A percentile compares a stretch with the other conserved stretches of the same genome.
Evolutionary conservation across 2,888 invertebrate species (phyloP).

Genomic region (Chymomyza amoena): DNA sequence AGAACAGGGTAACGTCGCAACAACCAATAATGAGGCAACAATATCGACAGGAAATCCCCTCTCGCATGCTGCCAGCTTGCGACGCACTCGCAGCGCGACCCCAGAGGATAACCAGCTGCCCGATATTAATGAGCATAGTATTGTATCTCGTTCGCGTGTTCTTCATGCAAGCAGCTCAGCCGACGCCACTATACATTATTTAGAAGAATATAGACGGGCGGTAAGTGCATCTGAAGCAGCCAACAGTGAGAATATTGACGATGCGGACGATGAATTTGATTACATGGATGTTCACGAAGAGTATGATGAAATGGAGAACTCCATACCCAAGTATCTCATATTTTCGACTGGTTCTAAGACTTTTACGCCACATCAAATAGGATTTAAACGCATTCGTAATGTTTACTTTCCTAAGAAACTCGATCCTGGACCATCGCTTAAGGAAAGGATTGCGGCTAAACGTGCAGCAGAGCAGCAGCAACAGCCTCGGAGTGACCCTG

Average conservation of each 20-base stretch:
- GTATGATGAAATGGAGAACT: constrained; percentile 83
- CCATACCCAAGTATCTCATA: constrained; percentile 82
- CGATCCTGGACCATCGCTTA: constrained; percentile 84
- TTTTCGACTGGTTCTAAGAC: constrained; percentile 91
- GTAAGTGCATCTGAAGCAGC: constrained; percentile 43
- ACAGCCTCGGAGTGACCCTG: constrained; percentile 81
- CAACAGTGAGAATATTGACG: constrained; percentile 37
- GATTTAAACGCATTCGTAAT: constrained; percentile 86
- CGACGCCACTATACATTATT: constrained; percentile 81
- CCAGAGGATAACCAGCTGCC: constrained; percentile 55
- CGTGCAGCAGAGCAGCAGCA: constrained; percentile 53
- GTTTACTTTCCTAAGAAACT: constrained; percentile 84
- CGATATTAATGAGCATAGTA: constrained; percentile 53
- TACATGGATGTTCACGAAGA: constrained; percentile 78
- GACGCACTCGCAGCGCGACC: constrained; percentile 50
- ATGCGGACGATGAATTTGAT: constrained; percentile 46
- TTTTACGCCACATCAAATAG: constrained; percentile 91
- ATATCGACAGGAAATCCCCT: constrained; percentile 71
- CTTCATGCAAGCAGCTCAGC: constrained; percentile 28
- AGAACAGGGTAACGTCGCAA: neutral
- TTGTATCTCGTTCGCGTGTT: constrained; percentile 36
- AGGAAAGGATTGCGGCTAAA: constrained; percentile 83
- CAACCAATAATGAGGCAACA: constrained; percentile 23
- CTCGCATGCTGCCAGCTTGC: constrained; percentile 68
- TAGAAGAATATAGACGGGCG: constrained; percentile 81